Conservation (phyloP, 2,888 invertebrate species). For the Caenorhabditis drosophilae region DNA sequence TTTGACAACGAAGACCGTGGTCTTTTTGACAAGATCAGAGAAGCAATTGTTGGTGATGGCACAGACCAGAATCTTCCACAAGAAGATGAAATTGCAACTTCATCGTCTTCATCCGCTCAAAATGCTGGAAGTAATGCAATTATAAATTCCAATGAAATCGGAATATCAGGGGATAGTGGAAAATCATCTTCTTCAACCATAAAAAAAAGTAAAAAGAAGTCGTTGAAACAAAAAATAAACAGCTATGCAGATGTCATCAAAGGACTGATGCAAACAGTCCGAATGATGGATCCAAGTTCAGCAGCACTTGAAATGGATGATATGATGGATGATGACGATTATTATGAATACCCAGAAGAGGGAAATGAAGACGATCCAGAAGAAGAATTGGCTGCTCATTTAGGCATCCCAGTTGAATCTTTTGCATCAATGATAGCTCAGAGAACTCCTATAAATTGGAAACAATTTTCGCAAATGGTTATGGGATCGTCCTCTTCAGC, state of each 20-base stretch:
- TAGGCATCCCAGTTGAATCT: conserved; percentile 44
- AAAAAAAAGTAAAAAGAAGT: conserved; percentile 24
- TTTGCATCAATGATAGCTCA: conserved; percentile 39
- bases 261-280: conserved; percentile 28
- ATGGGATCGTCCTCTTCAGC: conserved; percentile 25
- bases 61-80: neutral
- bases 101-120: conserved; percentile 7
- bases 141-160: no score
- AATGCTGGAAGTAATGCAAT: neutral
- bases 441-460: conserved; percentile 32
- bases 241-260: conserved; percentile 47
- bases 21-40: conserved; percentile 25
- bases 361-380: conserved; percentile 56
- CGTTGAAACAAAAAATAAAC: conserved; percentile 38
- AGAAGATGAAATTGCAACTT: neutral
- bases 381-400: conserved; percentile 34
- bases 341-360: conserved; percentile 52
- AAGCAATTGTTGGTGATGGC: conserved; percentile 23
- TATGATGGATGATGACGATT: conserved; percentile 52
- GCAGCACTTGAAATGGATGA: conserved; percentile 41
- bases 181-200: no score
- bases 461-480: conserved; percentile 26
- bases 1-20: conserved; percentile 16
- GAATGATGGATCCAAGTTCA: conserved; percentile 26
- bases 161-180: no score